phyloP scores from a whole-genome alignment of 2,113 vertebrate species.

The Emydocephalus ijimae region DNA sequence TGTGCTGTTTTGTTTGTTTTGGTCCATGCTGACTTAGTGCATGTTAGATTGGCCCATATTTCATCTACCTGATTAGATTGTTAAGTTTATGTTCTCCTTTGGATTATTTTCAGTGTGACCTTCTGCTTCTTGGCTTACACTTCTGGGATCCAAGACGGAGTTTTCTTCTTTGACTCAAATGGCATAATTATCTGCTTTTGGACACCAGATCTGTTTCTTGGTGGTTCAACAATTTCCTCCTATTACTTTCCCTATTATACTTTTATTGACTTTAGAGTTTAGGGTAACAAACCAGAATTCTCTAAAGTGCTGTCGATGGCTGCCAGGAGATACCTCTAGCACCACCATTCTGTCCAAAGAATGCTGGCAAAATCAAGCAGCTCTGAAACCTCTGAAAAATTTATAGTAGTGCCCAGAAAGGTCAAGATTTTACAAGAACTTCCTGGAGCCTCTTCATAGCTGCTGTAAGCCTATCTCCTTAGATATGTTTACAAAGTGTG shows the following conservation, averaged over 20 bases:
- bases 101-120: not conserved
- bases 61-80: not conserved
- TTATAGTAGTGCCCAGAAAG: not conserved
- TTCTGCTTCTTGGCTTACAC: not conserved
- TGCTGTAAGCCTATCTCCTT: not conserved
- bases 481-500: not conserved
- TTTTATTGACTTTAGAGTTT: not conserved
- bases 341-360: not conserved
- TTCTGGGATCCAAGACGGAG: not conserved
- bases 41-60: not conserved
- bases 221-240: not conserved
- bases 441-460: not conserved
- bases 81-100: not conserved
- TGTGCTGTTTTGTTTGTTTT: not conserved
- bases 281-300: not conserved
- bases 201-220: not conserved
- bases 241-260: not conserved
- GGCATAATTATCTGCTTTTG: not conserved
- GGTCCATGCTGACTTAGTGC: not conserved
- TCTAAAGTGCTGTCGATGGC: not conserved
- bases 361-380: not conserved
- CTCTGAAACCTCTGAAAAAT: not conserved
- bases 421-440: not conserved
- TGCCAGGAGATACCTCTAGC: not conserved
- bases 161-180: not conserved